Evolutionary conservation across 2,888 invertebrate genomes (phyloP), one percentile per base, ranked within the genome.

Genomic region (Aricia artaxerxes): DNA sequence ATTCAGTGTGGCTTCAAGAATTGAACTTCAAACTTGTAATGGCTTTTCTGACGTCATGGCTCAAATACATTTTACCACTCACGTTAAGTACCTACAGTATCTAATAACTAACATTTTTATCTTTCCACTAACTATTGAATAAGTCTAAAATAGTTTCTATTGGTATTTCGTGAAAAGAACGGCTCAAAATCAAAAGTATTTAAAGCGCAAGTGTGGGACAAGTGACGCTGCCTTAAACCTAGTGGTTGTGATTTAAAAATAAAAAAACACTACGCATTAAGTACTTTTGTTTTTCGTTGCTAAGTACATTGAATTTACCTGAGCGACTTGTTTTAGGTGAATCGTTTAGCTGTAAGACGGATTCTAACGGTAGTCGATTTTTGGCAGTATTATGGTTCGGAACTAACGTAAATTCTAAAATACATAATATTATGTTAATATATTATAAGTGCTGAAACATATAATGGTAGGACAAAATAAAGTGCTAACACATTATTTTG

Each of bases 201-300:
- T 76, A 76, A 57, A 57, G 53, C 76, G 76, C 53, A 76, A 24
- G 49, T 35, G 76, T 76, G 9, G 76, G 53, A 76, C 76, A 76
- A 57, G 53, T 76, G 49, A 53, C 76, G 76, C 76, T 76, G 76
- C 76, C 76, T 76, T 76, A 76, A 76, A 76, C 76, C 76, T 35
- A 24, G 35, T 76, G 76, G 76, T 76, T 76, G 76, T 76, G 76
- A 76, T 76, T 35, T n/a, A 76, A 76, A 53, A 76, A 76, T 53
- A 57, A 53, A 53, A 53, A 57, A 38, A 38, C 35, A 57, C 53
- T 53, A 6, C 76, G 57, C 53, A 16, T 76, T 76, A 76, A 76
- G 35, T 76, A 76, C 69, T 69, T 69, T 69, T 69, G 57, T 69
- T 69, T 69, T 38, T 35, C 5, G 11, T 13, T 69, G 69, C 35